These are phyloP conservation scores for Tinea pellionella DNA, from an alignment of 2,888 invertebrate species.

Conservation along the genomic window DNA sequence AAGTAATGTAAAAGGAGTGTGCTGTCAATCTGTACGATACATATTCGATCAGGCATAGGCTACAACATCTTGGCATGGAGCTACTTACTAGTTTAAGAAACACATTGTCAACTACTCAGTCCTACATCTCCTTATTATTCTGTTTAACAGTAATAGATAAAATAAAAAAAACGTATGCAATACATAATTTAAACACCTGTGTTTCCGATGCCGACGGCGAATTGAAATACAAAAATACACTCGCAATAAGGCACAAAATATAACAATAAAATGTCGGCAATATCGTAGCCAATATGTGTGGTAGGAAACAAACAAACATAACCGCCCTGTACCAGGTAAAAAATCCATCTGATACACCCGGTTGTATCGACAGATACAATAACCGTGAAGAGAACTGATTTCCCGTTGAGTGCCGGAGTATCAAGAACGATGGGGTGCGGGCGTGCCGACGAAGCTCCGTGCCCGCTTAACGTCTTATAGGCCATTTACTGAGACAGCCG, in stretches of 20 bases:
- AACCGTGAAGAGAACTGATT: not conserved
- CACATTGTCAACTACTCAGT: too few species aligned
- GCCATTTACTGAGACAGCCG: constrained; percentile 9
- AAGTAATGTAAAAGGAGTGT: too few species aligned
- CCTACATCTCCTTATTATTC: too few species aligned
- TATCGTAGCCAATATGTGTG: constrained; percentile 36
- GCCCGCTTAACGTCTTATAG: constrained; percentile 13
- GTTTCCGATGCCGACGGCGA: too few species aligned
- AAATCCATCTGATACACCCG: constrained; percentile 39
- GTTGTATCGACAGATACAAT: constrained; percentile 34
- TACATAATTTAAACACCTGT: too few species aligned
- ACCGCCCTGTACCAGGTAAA: constrained; percentile 24
- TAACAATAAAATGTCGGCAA: constrained; percentile 32
- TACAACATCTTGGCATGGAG: not conserved
- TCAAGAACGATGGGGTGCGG: constrained; percentile 5
- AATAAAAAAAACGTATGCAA: not conserved
- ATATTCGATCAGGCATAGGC: too few species aligned
- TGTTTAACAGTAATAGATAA: too few species aligned
- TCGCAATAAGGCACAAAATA: constrained; percentile 32
- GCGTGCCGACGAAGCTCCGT: not conserved
- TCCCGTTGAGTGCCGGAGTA: not conserved
- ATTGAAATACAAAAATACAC: constrained; percentile 23
- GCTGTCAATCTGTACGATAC: too few species aligned
- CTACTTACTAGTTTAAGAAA: too few species aligned
- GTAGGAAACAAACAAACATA: constrained; percentile 38